phyloP scores from a whole-genome alignment of 2,797 vertebrate species.

The Scyliorhinus canicula region DNA sequence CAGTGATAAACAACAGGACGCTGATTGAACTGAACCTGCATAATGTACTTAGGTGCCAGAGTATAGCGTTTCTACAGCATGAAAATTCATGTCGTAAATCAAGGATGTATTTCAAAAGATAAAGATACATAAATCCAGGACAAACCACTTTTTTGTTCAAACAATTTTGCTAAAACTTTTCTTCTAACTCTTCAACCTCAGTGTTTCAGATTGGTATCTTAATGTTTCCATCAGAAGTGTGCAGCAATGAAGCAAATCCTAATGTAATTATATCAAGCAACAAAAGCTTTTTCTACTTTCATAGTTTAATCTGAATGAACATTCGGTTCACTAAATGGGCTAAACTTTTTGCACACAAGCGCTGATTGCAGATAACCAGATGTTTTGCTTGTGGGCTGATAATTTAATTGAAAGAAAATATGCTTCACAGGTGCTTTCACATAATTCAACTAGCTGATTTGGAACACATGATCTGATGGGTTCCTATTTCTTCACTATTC shows the following conservation, averaged over 20 bases:
- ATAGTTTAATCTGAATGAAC: background rate
- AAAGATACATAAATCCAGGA: background rate
- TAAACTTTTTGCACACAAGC: constrained; percentile 1
- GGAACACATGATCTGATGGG: background rate
- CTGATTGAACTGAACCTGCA: background rate
- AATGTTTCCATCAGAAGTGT: background rate
- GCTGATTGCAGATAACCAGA: background rate
- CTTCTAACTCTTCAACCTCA: background rate
- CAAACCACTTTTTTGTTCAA: background rate
- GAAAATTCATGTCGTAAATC: background rate
- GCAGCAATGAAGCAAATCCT: background rate
- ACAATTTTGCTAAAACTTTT: background rate
- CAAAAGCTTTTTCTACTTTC: constrained; percentile 1
- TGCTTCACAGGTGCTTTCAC: background rate
- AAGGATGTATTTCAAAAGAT: background rate
- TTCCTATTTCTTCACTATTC: background rate
- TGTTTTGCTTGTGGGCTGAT: background rate
- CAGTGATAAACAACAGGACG: background rate
- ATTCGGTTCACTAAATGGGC: constrained; percentile 15
- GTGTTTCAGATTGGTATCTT: background rate
- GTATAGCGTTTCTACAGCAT: background rate
- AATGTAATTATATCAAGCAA: background rate
- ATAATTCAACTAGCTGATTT: background rate
- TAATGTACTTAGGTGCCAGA: background rate
- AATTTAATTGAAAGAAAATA: background rate